A percentile compares a stretch with the other conserved stretches of the same genome.
Conservation (phyloP, 2,888 invertebrate species). For the Parelbella ahira region DNA sequence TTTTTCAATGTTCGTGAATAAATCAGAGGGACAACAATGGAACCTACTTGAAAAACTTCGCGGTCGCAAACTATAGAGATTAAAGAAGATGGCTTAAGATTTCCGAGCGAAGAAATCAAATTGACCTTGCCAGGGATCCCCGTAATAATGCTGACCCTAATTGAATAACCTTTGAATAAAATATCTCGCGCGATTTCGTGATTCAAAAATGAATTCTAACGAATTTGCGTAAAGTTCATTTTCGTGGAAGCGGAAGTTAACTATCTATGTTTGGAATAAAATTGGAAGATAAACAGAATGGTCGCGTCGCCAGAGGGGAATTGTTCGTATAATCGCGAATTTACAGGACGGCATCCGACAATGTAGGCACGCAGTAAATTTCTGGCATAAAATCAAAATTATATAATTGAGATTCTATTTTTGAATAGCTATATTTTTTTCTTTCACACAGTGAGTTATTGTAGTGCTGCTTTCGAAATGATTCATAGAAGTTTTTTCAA, state of each 20-base stretch:
- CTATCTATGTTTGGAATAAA: slow-evolving; percentile 26
- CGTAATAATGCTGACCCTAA: slow-evolving; percentile 32
- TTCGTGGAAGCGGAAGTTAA: slow-evolving; percentile 17
- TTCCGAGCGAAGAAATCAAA: slow-evolving; percentile 32
- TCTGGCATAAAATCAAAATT: slow-evolving; percentile 15
- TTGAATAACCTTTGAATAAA: slow-evolving; percentile 32
- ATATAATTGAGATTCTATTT: too few relatives aligned
- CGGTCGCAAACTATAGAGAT: slow-evolving; percentile 32
- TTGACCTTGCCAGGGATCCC: slow-evolving; percentile 30
- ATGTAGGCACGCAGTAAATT: slow-evolving; percentile 19
- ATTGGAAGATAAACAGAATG: slow-evolving; percentile 24
- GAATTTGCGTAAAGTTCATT: slow-evolving; percentile 16
- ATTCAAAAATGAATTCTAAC: slow-evolving; percentile 22
- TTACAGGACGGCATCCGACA: slow-evolving; percentile 14
- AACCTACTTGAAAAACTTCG: slow-evolving; percentile 26
- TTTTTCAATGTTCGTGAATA: slow-evolving; percentile 7
- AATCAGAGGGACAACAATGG: slow-evolving; percentile 25
- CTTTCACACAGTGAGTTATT: too few relatives aligned
- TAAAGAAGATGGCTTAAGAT: slow-evolving; percentile 32
- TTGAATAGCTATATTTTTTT: too few relatives aligned
- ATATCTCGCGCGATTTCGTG: slow-evolving; percentile 16
- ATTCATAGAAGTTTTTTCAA: too few relatives aligned
- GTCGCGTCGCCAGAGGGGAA: slow-evolving; percentile 17
- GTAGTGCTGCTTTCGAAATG: too few relatives aligned
- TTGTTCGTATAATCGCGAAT: slow-evolving; percentile 22